Conservation (phyloP, 1,140 invertebrate species). For the Drosophila cardini region DNA sequence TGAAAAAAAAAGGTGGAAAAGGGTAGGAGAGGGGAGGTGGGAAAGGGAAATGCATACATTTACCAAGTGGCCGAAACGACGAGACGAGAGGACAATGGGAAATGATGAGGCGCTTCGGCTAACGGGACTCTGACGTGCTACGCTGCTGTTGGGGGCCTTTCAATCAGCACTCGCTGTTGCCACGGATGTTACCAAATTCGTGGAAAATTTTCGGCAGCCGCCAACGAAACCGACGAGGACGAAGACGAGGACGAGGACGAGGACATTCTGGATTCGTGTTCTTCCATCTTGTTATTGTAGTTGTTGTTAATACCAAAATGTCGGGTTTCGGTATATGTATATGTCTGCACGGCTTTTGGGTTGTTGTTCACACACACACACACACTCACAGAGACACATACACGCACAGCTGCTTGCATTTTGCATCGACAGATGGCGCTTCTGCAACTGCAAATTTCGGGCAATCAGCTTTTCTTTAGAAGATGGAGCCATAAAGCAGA, state of each 20-base stretch:
- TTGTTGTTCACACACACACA: constrained; percentile 38
- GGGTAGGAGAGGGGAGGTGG: neutral
- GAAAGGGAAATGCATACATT: neutral
- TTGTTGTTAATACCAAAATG: constrained; percentile 47
- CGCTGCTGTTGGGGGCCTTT: constrained; percentile 4
- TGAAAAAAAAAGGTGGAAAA: constrained; percentile 10
- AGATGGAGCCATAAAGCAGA: constrained; percentile 2
- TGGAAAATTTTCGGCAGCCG: constrained; percentile 61
- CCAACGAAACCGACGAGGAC: constrained; percentile 21
- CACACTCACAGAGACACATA: constrained; percentile 10
- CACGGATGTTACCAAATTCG: constrained; percentile 55
- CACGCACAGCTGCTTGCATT: constrained; percentile 21
- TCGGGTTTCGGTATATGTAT: constrained; percentile 18
- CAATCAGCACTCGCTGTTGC: constrained; percentile 42
- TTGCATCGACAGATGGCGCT: constrained; percentile 54
- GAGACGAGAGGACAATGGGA: constrained; percentile 17
- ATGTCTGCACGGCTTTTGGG: constrained; percentile 22
- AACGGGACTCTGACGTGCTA: constrained; percentile 8
- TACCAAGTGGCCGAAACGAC: constrained; percentile 22
- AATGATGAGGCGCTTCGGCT: constrained; percentile 30
- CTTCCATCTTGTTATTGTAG: constrained; percentile 8
- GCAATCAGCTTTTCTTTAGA: constrained; percentile 1
- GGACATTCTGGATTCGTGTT: constrained; percentile 34
- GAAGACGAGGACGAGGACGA: constrained; percentile 6
- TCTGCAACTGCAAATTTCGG: constrained; percentile 37